Base-by-base conservation (phyloP, 53 echinoderm and acorn worm genomes). In the Pentamera pediparva region DNA sequence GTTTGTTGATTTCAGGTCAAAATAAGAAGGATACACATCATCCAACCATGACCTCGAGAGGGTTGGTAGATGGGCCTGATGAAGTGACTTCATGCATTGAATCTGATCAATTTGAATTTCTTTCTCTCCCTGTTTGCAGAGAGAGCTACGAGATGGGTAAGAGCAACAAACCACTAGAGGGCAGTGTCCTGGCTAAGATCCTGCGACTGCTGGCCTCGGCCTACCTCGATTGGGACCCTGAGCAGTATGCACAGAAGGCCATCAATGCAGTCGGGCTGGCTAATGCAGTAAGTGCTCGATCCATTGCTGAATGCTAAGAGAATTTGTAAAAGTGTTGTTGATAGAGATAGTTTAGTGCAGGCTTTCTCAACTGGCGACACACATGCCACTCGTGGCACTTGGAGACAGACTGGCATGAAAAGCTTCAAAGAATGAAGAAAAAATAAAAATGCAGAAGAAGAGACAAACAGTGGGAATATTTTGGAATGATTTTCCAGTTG, bases 221-320 rank as follows among this genome's bases (percentile, higher is more conserved):
- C 24, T 93, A 93, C 78, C 47, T 93, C 9, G 89, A 93, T 35
- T 89, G 89, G 93, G 89, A 89, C 51, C 73, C 86, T 18, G 61
- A 22, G 3, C 86, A 89, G 81, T 86, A 89, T 55, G 80, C 76
- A 30, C 93, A 93, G 82, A 88, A 93, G 43, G 93, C 93, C 18
- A 75, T 93, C 49, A 93, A 93, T 86, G 89, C 89, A 39, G 86
- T 93, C 3, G 86, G 89, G 33, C 63, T 93, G 32, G 93, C 93
- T 13, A 93, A 93, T 86, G 86, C 88, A 35, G 92, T 92, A 58
- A 85, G 83, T 15, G 9, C 45, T 12, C n/a, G n/a, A n/a, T n/a
- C n/a, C n/a, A n/a, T n/a, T n/a, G n/a, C n/a, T n/a, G n/a, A n/a
- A n/a, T n/a, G n/a, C n/a, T n/a, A n/a, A n/a, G n/a, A n/a, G n/a